Conservation (phyloP, 1,140 invertebrate species). For the Adelges cooleyi region DNA sequence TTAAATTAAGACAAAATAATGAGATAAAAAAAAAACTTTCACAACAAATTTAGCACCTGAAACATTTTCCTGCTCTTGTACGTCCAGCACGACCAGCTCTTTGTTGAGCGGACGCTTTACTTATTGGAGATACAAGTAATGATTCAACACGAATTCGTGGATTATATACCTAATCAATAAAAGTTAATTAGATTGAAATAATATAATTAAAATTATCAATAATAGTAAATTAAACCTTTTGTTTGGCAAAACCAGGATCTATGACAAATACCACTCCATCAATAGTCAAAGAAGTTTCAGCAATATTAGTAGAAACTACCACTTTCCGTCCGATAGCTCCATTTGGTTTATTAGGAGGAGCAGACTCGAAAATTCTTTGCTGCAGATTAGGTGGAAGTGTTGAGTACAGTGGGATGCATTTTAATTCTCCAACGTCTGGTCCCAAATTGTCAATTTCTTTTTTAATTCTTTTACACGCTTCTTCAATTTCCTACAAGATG, state of each 20-base stretch:
- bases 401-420: slow-evolving; percentile 97
- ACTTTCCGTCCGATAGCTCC: slow-evolving; percentile 91
- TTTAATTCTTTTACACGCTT: slow-evolving; percentile 96
- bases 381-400: slow-evolving; percentile 95
- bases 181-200: not conserved
- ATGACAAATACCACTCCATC: slow-evolving; percentile 99
- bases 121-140: slow-evolving; percentile 93
- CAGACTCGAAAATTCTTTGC: slow-evolving; percentile 92
- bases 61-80: slow-evolving; percentile 95
- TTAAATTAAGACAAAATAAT: not conserved
- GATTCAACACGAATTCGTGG: slow-evolving; percentile 95
- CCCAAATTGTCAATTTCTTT: slow-evolving; percentile 93
- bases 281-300: slow-evolving; percentile 97
- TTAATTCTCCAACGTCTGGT: slow-evolving; percentile 90
- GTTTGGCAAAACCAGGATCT: slow-evolving; percentile 99
- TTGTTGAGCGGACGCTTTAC: slow-evolving; percentile 98
- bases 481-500: slow-evolving; percentile 82
- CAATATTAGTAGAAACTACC: slow-evolving; percentile 98
- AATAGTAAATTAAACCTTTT: slow-evolving; percentile 57
- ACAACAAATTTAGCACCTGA: slow-evolving; percentile 41
- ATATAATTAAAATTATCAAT: not conserved
- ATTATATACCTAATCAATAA: slow-evolving; percentile 67
- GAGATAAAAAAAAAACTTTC: not conserved
- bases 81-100: slow-evolving; percentile 92
- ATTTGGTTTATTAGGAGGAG: slow-evolving; percentile 82